Conservation (phyloP, 1,140 invertebrate species). For the Sipha flava region DNA sequence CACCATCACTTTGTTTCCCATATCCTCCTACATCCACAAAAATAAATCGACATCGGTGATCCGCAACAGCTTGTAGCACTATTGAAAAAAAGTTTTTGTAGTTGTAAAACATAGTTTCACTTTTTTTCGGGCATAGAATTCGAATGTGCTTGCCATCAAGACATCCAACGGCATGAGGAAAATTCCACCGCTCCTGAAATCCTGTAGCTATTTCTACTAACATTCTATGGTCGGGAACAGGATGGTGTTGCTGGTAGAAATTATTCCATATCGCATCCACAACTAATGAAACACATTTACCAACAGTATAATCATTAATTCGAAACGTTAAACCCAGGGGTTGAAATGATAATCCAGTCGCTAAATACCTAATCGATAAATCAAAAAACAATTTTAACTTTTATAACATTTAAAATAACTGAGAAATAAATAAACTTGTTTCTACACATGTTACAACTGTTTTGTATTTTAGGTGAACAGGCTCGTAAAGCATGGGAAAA, state of each 20-base stretch:
- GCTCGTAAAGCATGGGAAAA: too few relatives aligned
- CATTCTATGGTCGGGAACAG: background rate
- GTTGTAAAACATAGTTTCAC: slow-evolving; percentile 45
- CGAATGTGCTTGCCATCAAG: slow-evolving; percentile 47
- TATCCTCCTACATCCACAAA: slow-evolving; percentile 40
- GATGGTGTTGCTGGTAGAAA: too few relatives aligned
- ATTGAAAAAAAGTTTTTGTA: slow-evolving; percentile 47
- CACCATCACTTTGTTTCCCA: slow-evolving; percentile 34
- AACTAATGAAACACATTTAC: too few relatives aligned
- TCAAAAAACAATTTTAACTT: too few relatives aligned
- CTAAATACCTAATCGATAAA: too few relatives aligned
- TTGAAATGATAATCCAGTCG: too few relatives aligned
- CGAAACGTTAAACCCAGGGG: too few relatives aligned
- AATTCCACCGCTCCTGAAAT: slow-evolving; percentile 45
- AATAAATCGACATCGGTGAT: slow-evolving; percentile 41
- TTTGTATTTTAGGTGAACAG: too few relatives aligned
- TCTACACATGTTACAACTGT: background rate
- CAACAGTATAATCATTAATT: too few relatives aligned
- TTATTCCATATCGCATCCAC: too few relatives aligned
- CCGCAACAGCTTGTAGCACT: slow-evolving; percentile 43
- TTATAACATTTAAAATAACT: background rate
- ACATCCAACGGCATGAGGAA: slow-evolving; percentile 44
- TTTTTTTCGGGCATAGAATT: slow-evolving; percentile 41
- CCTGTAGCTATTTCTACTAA: slow-evolving; percentile 39
- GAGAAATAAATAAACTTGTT: background rate